Conservation (phyloP, 92 coral and sea anemone species). For the Phymanthus crucifer region DNA sequence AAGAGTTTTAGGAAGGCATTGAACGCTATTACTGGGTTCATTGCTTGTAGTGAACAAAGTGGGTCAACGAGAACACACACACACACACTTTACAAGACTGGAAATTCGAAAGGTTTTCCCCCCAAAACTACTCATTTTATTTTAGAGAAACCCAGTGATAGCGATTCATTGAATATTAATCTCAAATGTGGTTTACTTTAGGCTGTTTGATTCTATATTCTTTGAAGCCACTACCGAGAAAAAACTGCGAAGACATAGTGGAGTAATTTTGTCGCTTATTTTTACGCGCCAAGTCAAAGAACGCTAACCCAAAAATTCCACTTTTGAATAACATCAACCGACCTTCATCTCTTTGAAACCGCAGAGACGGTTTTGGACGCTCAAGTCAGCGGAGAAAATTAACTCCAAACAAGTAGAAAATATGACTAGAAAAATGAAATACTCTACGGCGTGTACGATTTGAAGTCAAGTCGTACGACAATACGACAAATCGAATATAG, state of each 20-base stretch:
- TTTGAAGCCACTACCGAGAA: conserved; percentile 17
- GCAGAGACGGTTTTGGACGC: background rate
- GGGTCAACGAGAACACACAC: background rate
- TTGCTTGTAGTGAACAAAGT: background rate
- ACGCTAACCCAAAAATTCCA: background rate
- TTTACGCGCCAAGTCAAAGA: background rate
- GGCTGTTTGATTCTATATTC: conserved; percentile 36
- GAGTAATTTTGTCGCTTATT: background rate
- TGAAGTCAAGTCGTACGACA: conserved; percentile 7
- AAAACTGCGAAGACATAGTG: background rate
- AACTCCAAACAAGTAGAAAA: conserved; percentile 15
- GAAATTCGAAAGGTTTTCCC: background rate
- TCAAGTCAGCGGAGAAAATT: background rate
- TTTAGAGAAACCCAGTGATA: conserved; percentile 36
- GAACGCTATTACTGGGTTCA: background rate
- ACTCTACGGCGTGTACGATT: background rate
- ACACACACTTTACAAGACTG: background rate
- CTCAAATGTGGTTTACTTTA: conserved; percentile 25
- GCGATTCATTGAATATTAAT: conserved; percentile 34
- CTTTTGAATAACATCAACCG: conserved; percentile 6
- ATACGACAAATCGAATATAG: conserved; percentile 25
- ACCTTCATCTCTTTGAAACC: conserved; percentile 5
- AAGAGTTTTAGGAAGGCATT: background rate
- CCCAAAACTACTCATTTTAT: conserved; percentile 21
- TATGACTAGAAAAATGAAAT: background rate